Base-by-base conservation (phyloP, 2,113 vertebrate genomes). In the Probosciger aterrimus region DNA sequence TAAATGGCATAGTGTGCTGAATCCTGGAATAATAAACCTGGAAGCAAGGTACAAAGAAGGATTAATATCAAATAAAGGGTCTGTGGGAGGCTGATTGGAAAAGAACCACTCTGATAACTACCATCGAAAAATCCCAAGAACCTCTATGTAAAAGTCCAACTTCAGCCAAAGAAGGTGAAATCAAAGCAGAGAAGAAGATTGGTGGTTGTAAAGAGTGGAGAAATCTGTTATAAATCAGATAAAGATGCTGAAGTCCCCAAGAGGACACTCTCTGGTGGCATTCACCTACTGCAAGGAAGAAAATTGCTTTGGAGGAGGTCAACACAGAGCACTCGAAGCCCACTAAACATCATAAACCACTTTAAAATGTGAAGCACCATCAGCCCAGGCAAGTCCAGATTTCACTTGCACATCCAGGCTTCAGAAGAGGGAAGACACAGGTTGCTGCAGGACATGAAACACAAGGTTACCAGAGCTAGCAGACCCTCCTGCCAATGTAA, bases 401-500 rank as follows among this genome's bases (percentile, higher is more conserved):
- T 68, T 57, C n/a, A 7, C 11, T 24, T 10, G 60, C 60, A 30
- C 33, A 15, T 4, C 49, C 62, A n/a, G 50, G 70, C 25, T 55
- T 35, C 11, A n/a, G 46, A 57, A 33, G 35, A 50, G 31, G 53
- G 47, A 50, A 35, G 28, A 62, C 31, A 5, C 9, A 6, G 22
- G 30, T 30, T 2, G 0, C 18, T 35, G 35, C n/a, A 37, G 59
- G 35, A 62, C 25, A 16, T 25, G 10, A 41, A 69, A 11, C 1
- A 0, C 30, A 27, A 49, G 73, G 65, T 33, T 2, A 1, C 7
- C 2, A 1, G n/a, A 35, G 71, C 1, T 2, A 44, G 33, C 62
- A 11, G 17, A 20, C 60, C 24, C 41, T 65, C 50, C 68, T 8
- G 50, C 37, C 7, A 0, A 11, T 5, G 2, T 1, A 14, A 59